These are phyloP conservation scores for Oxyscelio sp. DNA, from an alignment of 2,888 invertebrate genomes.

Conservation along the genomic window DNA sequence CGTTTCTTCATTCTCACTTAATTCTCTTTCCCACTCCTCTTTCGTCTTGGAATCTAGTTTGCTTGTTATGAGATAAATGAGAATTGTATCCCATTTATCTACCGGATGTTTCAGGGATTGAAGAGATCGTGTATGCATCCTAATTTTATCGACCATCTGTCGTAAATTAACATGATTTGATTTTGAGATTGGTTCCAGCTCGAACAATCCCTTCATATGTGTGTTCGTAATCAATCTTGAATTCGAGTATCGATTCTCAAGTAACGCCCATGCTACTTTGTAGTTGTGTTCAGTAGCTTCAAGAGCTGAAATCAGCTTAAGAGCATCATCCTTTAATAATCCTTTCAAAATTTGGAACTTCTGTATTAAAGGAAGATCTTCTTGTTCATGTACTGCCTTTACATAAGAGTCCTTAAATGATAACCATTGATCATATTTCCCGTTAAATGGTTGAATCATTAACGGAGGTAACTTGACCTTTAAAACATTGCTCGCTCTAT, in stretches of 20 bases:
- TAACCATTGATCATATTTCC: not conserved
- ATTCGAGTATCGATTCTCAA: slow-evolving; percentile 22
- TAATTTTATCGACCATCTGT: slow-evolving; percentile 19
- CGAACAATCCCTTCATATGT: slow-evolving; percentile 29
- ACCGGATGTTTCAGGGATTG: slow-evolving; percentile 2
- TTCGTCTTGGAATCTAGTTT: not conserved
- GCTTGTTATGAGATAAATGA: slow-evolving; percentile 1
- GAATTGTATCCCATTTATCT: slow-evolving; percentile 14
- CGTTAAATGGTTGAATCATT: not conserved
- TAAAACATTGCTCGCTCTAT: too few relatives aligned
- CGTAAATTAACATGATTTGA: slow-evolving; percentile 4
- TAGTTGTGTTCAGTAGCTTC: slow-evolving; percentile 32
- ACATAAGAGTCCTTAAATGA: not conserved
- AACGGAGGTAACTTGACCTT: not conserved
- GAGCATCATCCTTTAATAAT: slow-evolving; percentile 4
- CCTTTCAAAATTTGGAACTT: not conserved
- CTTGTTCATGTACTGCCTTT: not conserved
- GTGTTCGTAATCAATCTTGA: slow-evolving; percentile 26
- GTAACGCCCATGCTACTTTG: slow-evolving; percentile 25
- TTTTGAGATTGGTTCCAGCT: slow-evolving; percentile 8
- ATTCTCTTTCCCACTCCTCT: slow-evolving; percentile 10
- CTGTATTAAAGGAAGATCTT: not conserved
- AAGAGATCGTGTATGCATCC: not conserved
- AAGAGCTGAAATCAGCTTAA: slow-evolving; percentile 11
- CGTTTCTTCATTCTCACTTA: slow-evolving; percentile 5